Percentiles rank a stretch among this genome's conserved stretches.
Conservation (phyloP, 2,797 vertebrate species). For the Esox lucius region DNA sequence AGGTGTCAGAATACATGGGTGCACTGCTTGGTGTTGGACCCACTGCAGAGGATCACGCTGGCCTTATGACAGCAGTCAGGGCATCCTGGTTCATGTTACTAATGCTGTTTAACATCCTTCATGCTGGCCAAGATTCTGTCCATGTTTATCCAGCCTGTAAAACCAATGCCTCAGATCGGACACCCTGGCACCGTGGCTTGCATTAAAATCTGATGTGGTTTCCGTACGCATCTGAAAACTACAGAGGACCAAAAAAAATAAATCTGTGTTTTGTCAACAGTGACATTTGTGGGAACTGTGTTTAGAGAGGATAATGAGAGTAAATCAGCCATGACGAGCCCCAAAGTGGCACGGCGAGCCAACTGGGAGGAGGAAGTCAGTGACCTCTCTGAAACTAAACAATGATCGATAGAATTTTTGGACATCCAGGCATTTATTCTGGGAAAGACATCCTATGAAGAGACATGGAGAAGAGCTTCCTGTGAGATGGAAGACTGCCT, state of each 20-base stretch:
- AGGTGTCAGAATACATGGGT: not conserved
- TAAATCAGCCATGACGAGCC: not conserved
- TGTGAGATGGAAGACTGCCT: not conserved
- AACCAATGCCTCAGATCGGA: not conserved
- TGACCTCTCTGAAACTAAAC: constrained; percentile 3
- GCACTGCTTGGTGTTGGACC: not conserved
- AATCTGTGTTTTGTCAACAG: not conserved
- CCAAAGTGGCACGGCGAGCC: not conserved
- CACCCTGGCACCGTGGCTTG: not conserved
- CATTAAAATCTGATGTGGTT: not conserved
- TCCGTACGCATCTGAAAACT: not conserved
- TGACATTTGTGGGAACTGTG: not conserved
- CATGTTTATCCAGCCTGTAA: not conserved
- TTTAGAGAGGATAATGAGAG: not conserved
- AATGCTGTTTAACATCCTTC: not conserved
- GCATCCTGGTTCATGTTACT: constrained; percentile 3
- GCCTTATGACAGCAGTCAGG: not conserved
- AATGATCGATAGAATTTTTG: not conserved
- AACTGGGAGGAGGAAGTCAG: not conserved
- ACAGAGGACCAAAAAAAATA: not conserved
- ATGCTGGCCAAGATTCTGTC: not conserved
- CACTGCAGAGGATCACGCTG: not conserved
- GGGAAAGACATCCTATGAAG: not conserved
- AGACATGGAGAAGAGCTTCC: not conserved
- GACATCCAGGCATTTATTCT: not conserved